These are phyloP conservation scores for Cataglyphis albicans DNA, from an alignment of 2,888 invertebrate genomes.

Conservation along the genomic window DNA sequence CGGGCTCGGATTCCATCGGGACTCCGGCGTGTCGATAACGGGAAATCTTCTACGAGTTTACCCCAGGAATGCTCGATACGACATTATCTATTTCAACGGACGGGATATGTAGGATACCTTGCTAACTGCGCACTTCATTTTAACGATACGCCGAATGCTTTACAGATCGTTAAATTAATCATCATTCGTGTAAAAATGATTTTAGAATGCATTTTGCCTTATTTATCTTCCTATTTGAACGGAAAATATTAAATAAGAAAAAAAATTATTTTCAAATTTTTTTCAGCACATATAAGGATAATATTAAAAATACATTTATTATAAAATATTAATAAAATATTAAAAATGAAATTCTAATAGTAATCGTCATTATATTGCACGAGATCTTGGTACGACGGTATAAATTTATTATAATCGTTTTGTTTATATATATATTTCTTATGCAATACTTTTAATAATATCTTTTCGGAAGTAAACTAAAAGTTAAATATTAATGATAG, in stretches of 20 bases:
- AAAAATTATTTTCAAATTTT: not conserved
- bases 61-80: conserved; percentile 53
- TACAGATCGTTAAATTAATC: conserved; percentile 8
- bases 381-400: not conserved
- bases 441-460: too few relatives aligned
- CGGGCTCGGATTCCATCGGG: conserved; percentile 69
- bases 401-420: not conserved
- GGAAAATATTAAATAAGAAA: not conserved
- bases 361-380: not conserved
- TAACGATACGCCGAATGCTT: not conserved
- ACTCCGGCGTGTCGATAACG: conserved; percentile 68
- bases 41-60: conserved; percentile 63
- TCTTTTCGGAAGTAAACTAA: not conserved
- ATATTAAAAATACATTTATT: not conserved
- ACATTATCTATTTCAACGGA: conserved; percentile 63
- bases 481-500: not conserved
- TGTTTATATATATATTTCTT: too few relatives aligned
- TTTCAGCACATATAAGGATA: not conserved
- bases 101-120: conserved; percentile 42
- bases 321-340: not conserved
- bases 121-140: conserved; percentile 1
- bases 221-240: not conserved
- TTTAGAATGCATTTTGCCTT: not conserved
- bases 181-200: not conserved
- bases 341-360: not conserved